Evolutionary conservation across 2,113 vertebrate genomes (phyloP).

Genomic region (Alaudala cheleensis): DNA sequence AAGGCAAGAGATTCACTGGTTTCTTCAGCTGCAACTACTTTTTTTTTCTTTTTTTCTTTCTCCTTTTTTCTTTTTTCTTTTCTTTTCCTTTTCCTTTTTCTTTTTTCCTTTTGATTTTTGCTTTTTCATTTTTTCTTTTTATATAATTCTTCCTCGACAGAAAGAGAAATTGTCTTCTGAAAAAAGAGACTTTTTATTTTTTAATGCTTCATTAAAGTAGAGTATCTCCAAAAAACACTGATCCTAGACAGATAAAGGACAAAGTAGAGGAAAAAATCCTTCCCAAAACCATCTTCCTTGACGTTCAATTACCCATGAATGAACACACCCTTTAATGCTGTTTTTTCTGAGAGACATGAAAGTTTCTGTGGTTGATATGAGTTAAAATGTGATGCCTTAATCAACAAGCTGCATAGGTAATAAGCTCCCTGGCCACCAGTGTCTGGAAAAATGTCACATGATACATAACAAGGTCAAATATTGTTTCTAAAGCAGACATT

Average conservation of each 20-base stretch:
- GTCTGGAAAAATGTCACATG: background rate
- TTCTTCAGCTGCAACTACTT: background rate
- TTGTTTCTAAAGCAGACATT: background rate
- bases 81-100: too few species aligned
- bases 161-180: background rate
- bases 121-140: background rate
- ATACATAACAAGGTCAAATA: background rate
- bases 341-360: background rate
- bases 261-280: background rate
- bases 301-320: background rate
- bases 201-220: background rate
- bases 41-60: too few species aligned
- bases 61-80: too few species aligned
- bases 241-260: background rate
- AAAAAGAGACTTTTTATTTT: background rate
- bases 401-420: background rate
- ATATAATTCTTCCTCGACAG: background rate
- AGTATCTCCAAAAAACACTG: background rate
- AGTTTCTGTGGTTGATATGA: background rate
- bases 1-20: background rate
- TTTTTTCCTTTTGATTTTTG: too few species aligned
- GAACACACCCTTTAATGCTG: background rate
- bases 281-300: background rate
- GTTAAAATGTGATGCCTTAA: background rate
- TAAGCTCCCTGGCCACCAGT: background rate